A percentile compares a stretch with the other conserved stretches of the same genome.
Conservation (phyloP, 2,797 vertebrate genomes). For the Pteronotus mesoamericanus region DNA sequence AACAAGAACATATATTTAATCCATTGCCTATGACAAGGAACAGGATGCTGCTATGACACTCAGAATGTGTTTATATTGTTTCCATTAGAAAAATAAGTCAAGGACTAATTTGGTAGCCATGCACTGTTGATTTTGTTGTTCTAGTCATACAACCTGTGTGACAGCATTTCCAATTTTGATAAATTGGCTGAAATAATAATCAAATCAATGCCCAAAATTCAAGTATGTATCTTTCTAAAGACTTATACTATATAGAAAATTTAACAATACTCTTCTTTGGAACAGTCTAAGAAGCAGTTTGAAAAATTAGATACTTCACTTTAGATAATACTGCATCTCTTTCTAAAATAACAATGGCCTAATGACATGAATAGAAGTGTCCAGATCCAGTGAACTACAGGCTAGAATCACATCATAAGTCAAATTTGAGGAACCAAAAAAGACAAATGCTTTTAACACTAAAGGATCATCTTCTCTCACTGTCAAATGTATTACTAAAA, state of each 20-base stretch:
- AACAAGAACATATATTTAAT: constrained; percentile 28
- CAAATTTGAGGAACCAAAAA: not conserved
- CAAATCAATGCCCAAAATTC: not conserved
- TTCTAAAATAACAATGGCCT: constrained; percentile 15
- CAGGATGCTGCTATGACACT: not conserved
- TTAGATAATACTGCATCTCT: not conserved
- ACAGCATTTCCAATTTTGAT: constrained; percentile 25
- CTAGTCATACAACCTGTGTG: not conserved
- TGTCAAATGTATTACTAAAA: not conserved
- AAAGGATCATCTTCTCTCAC: not conserved
- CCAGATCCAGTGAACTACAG: not conserved
- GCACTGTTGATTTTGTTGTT: constrained; percentile 22
- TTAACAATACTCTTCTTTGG: not conserved
- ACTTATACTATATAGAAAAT: not conserved
- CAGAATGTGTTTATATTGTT: not conserved
- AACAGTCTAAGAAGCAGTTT: not conserved
- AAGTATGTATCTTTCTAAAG: constrained; percentile 21
- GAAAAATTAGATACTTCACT: not conserved
- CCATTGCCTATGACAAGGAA: not conserved
- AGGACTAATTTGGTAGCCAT: not conserved
- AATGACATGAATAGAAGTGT: not conserved
- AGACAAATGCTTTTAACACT: not conserved
- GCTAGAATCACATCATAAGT: not conserved
- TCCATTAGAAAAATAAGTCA: constrained; percentile 16
- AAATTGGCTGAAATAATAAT: constrained; percentile 17